Evolutionary conservation across 1,140 invertebrate genomes (phyloP).

Genomic region (Panagrolaimus sp.): DNA sequence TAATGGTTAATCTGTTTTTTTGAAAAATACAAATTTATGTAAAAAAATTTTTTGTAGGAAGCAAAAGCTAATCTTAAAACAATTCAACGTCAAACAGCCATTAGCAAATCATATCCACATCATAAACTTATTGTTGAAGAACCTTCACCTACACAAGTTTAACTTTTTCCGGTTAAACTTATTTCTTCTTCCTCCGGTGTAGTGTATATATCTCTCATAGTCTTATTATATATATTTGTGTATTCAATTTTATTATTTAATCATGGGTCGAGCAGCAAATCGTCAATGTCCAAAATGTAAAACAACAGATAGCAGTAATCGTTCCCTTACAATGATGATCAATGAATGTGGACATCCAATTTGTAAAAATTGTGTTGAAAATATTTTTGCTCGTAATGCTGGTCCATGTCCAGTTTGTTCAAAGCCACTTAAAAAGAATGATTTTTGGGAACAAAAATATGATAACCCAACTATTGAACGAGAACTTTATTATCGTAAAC

Average conservation of each 20-base stretch:
- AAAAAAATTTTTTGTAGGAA: slow-evolving; percentile 25
- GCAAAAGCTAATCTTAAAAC: slow-evolving; percentile 24
- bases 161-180: too few species aligned
- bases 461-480: slow-evolving; percentile 93
- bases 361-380: slow-evolving; percentile 92
- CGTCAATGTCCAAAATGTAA: slow-evolving; percentile 91
- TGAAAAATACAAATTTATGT: too few species aligned
- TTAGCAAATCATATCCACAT: neutral
- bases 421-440: slow-evolving; percentile 74
- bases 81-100: slow-evolving; percentile 34
- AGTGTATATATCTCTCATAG: slow-evolving; percentile 11
- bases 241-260: neutral
- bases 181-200: too few species aligned
- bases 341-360: slow-evolving; percentile 95
- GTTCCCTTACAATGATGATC: slow-evolving; percentile 83
- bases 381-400: slow-evolving; percentile 86
- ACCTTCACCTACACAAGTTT: slow-evolving; percentile 5
- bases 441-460: slow-evolving; percentile 88
- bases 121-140: neutral
- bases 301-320: slow-evolving; percentile 95
- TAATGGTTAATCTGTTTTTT: too few species aligned
- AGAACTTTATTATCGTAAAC: slow-evolving; percentile 87
- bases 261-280: slow-evolving; percentile 27
- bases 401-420: slow-evolving; percentile 85
- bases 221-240: slow-evolving; percentile 25